phyloP scores from a whole-genome alignment of 2,113 vertebrate genomes.

The Emydura subglobosa region DNA sequence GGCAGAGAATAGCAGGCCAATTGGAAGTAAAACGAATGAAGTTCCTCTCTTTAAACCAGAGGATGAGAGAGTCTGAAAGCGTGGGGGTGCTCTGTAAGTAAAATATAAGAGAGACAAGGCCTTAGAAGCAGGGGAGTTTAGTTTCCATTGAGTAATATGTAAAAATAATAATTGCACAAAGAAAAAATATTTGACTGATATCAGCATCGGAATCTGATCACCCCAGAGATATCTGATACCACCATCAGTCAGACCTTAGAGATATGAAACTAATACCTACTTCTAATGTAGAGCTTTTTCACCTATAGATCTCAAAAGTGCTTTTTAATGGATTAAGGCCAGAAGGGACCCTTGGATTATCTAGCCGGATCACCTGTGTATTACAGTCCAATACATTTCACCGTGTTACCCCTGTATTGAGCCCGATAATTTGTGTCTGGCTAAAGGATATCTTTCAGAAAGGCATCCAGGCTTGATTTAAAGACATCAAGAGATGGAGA shows the following conservation, averaged over 20 bases:
- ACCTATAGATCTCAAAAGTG: not conserved
- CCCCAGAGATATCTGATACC: not conserved
- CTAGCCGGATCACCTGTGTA: not conserved
- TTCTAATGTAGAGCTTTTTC: not conserved
- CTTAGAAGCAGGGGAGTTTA: not conserved
- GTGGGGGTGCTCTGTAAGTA: not conserved
- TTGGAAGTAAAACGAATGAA: not conserved
- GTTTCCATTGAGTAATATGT: not conserved
- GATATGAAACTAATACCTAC: not conserved
- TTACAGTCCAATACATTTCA: not conserved
- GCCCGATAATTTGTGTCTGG: not conserved
- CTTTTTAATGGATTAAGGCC: not conserved
- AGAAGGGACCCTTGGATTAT: not conserved
- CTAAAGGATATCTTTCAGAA: not conserved
- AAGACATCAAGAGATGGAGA: not conserved
- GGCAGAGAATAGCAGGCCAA: not conserved
- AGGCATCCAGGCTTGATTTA: not conserved
- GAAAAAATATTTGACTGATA: not conserved
- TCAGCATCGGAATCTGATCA: not conserved
- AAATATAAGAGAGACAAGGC: not conserved
- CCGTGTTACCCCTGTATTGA: not conserved
- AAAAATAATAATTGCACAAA: not conserved
- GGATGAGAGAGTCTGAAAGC: fast-evolving
- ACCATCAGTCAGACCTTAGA: not conserved
- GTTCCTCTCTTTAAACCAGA: not conserved